These are phyloP conservation scores for Gallinago paraguaiae DNA, from an alignment of 2,113 vertebrate species.

Conservation along the genomic window DNA sequence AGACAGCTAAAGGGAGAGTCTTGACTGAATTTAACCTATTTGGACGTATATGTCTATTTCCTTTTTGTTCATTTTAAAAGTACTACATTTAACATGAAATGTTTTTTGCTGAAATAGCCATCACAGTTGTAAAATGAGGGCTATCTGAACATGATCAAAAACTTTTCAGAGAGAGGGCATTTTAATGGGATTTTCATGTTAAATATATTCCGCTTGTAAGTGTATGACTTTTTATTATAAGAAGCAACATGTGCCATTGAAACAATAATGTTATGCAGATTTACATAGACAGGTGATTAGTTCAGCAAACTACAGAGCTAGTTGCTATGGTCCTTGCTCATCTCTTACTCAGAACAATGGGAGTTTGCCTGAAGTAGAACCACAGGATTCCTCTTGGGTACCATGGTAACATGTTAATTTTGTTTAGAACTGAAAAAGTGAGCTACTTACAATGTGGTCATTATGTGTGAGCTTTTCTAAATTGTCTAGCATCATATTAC, in stretches of 20 bases:
- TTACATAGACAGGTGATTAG: background rate
- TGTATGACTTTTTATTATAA: background rate
- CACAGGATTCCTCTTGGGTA: background rate
- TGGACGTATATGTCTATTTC: background rate
- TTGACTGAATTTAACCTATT: conserved; percentile 5
- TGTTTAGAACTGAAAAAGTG: background rate
- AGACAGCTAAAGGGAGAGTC: background rate
- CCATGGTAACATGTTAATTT: conserved; percentile 33
- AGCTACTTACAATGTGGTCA: background rate
- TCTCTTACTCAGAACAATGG: background rate
- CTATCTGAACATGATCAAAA: background rate
- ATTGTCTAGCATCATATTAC: background rate
- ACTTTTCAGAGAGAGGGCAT: background rate
- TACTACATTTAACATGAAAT: background rate
- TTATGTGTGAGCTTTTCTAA: background rate
- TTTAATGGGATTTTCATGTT: background rate
- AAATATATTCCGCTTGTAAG: conserved; percentile 30
- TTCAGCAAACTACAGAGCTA: background rate
- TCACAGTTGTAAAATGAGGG: background rate
- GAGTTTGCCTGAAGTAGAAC: background rate
- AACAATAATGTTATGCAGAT: background rate
- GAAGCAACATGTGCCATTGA: background rate
- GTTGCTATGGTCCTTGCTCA: background rate
- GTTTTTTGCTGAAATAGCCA: conserved; percentile 1
- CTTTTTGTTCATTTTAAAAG: background rate